Conservation (phyloP, 2,797 vertebrate genomes). For the Erpetoichthys calabaricus region DNA sequence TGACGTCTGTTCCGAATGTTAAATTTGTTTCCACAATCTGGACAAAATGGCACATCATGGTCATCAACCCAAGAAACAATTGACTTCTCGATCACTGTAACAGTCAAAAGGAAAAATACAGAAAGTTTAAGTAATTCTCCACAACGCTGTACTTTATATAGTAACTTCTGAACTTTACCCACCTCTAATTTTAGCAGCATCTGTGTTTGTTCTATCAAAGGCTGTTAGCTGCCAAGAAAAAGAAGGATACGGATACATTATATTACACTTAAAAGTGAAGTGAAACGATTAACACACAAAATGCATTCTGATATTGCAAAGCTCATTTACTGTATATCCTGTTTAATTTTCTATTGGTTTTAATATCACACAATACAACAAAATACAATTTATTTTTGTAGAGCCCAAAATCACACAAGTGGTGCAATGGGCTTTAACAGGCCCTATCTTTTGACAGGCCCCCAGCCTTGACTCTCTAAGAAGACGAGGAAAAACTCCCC, state of each 20-base stretch:
- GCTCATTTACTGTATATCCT: no score
- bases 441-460: no score
- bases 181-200: conserved; percentile 90
- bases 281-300: no score
- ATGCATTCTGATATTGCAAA: no score
- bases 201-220: conserved; percentile 77
- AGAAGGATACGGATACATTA: conserved; percentile 14
- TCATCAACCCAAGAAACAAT: conserved; percentile 94
- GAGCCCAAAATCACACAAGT: no score
- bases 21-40: conserved; percentile 90
- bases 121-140: neutral
- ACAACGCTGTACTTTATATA: neutral
- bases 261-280: neutral
- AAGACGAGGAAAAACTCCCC: no score
- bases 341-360: no score
- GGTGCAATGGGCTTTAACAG: no score
- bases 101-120: fast-evolving
- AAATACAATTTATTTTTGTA: no score
- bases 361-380: no score
- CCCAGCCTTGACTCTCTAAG: no score
- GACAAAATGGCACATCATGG: conserved; percentile 92
- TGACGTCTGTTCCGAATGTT: conserved; percentile 84
- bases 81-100: conserved; percentile 79
- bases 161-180: conserved; percentile 14
- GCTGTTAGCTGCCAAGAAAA: conserved; percentile 68